Percentiles rank a stretch among this genome's conserved stretches.
phyloP scores from a whole-genome alignment of 2,888 invertebrate genomes.

The Thereva unica region DNA sequence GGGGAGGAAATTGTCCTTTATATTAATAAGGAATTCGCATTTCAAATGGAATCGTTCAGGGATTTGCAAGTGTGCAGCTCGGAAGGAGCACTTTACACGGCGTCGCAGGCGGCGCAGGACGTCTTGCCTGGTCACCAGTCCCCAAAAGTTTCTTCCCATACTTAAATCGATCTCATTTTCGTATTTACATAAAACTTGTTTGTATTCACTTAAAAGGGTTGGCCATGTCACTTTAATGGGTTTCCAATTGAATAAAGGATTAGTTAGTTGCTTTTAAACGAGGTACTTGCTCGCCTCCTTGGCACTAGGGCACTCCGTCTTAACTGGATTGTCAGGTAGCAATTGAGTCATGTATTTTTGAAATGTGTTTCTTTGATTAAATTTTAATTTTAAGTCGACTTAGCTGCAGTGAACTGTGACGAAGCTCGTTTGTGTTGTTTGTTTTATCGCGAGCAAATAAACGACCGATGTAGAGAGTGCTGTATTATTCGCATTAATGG shows the following conservation, averaged over 20 bases:
- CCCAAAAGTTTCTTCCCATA: constrained; percentile 7
- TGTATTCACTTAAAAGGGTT: constrained; percentile 59
- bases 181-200: constrained; percentile 59
- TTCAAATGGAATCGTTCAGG: constrained; percentile 18
- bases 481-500: no score
- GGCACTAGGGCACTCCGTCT: constrained; percentile 3
- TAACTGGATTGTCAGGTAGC: constrained; percentile 22
- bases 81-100: constrained; percentile 20
- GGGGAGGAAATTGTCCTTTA: background rate
- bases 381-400: no score
- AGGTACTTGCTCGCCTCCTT: constrained; percentile 19
- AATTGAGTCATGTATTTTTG: constrained; percentile 3
- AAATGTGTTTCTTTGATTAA: no score
- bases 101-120: constrained; percentile 5
- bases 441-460: no score
- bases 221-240: constrained; percentile 58
- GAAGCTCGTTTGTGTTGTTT: no score
- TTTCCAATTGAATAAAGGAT: constrained; percentile 60
- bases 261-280: constrained; percentile 50
- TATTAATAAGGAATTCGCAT: constrained; percentile 29
- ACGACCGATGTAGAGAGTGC: no score
- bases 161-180: constrained; percentile 55
- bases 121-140: constrained; percentile 1
- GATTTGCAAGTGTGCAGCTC: constrained; percentile 29
- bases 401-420: no score